Evolutionary conservation across 1,140 invertebrate species (phyloP).

Genomic region (Cataglyphis hispanica): DNA sequence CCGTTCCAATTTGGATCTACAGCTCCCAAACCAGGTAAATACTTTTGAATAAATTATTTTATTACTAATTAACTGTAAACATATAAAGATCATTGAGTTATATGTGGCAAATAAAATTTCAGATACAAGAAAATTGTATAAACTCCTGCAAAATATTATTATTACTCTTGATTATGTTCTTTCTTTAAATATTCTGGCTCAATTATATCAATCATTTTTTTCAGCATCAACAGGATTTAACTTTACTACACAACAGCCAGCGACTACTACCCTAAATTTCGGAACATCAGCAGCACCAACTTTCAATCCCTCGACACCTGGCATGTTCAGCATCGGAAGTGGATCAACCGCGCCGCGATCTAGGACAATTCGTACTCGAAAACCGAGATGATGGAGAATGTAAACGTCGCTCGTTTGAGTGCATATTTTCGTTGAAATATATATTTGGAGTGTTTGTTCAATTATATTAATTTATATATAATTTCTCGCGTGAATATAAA

Average conservation of each 20-base stretch:
- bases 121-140: background rate
- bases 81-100: background rate
- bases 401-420: conserved; percentile 70
- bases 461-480: conserved; percentile 29
- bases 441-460: conserved; percentile 35
- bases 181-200: background rate
- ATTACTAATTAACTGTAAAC: background rate
- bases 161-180: background rate
- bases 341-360: conserved; percentile 83
- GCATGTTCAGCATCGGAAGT: conserved; percentile 86
- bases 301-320: conserved; percentile 75
- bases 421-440: conserved; percentile 35
- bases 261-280: conserved; percentile 72
- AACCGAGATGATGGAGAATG: conserved; percentile 85
- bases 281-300: conserved; percentile 66
- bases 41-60: background rate
- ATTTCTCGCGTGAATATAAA: background rate
- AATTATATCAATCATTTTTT: background rate
- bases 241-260: conserved; percentile 76
- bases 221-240: conserved; percentile 77
- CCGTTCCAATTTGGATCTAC: conserved; percentile 81
- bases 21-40: conserved; percentile 77
- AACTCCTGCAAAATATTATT: background rate
- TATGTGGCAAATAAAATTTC: background rate
- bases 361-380: conserved; percentile 76